A percentile compares a stretch with the other conserved stretches of the same genome.
Conservation (phyloP, 1,140 invertebrate species). For the Carposina sasakii region DNA sequence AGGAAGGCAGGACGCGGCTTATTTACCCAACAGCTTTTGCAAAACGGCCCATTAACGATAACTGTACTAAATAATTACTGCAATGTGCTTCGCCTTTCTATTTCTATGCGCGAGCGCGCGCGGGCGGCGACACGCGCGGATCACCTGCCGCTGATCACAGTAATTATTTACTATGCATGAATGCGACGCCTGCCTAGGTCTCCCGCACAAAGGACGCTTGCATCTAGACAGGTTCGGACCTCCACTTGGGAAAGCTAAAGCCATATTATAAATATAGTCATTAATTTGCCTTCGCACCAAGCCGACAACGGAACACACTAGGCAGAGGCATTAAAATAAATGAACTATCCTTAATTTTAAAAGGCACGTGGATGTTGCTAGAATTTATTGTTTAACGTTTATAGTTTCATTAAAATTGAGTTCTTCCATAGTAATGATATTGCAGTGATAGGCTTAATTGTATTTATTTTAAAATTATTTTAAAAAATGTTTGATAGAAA, state of each 20-base stretch:
- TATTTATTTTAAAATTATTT: no score
- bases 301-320: no score
- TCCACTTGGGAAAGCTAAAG: constrained; percentile 54
- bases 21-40: constrained; percentile 68
- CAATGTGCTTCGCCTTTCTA: constrained; percentile 71
- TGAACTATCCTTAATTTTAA: constrained; percentile 21
- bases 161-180: constrained; percentile 72
- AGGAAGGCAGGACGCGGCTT: constrained; percentile 53
- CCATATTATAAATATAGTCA: constrained; percentile 52
- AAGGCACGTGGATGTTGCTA: no score
- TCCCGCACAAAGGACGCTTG: constrained; percentile 40
- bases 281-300: constrained; percentile 54
- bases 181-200: constrained; percentile 61
- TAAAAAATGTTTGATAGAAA: no score
- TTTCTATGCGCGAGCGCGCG: constrained; percentile 60
- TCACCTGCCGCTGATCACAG: constrained; percentile 66
- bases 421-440: no score
- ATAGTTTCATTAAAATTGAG: no score
- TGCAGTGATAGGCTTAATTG: no score
- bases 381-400: no score
- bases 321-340: constrained; percentile 30
- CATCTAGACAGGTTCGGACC: constrained; percentile 49
- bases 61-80: constrained; percentile 72
- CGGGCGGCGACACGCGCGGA: constrained; percentile 39
- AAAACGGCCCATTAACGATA: constrained; percentile 68